Evolutionary conservation across 1,140 invertebrate species (phyloP), one percentile per base, ranked within the genome.

Genomic region (Heliconius himera): DNA sequence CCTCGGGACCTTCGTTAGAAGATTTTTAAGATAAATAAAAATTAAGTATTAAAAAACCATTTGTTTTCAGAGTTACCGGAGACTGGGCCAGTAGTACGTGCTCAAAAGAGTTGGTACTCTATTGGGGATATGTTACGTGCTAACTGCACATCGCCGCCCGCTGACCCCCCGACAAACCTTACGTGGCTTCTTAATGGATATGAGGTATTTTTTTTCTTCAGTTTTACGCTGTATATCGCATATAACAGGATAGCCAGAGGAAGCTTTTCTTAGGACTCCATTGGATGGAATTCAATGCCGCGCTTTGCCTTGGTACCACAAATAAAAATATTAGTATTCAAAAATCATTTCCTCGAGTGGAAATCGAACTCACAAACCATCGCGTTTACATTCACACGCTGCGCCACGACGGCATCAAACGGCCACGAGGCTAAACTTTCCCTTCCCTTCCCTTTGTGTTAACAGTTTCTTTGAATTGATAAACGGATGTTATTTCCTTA

Each of bases 101-200:
- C 97, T n/a, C 96, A 97, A 88, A 97, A 97, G 87, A 95, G 94
- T 78, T 96, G 96, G 88, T 97, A 97, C 87, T 96, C 96, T 18
- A 95, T 96, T 22, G 97, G 97, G 8, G 97, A 98, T 86, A 96
- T 95, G 81, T 94, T 98, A 56, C 94, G 96, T 81, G 97, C 96
- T 26, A 97, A 97, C 91, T 98, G 97, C 90, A 96, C 96, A 26
- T 96, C 96, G 38, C 96, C 96, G 46, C 95, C 96, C 8, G 96
- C 97, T 22, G 96, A 96, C 87, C 97, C 97, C 26, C 95, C 97
- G 3, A 96, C 97, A 22, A 97, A 97, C 92, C 95, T 98, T 76
- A 97, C 97, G 66, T 98, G 97, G 97, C 96, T 96, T 74, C 95
- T 98, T 84, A 98, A 98, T 90, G 96, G 96, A 85, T 95, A 96